Base-by-base conservation (phyloP, 1,140 invertebrate genomes). In the Probaryconus sp. region DNA sequence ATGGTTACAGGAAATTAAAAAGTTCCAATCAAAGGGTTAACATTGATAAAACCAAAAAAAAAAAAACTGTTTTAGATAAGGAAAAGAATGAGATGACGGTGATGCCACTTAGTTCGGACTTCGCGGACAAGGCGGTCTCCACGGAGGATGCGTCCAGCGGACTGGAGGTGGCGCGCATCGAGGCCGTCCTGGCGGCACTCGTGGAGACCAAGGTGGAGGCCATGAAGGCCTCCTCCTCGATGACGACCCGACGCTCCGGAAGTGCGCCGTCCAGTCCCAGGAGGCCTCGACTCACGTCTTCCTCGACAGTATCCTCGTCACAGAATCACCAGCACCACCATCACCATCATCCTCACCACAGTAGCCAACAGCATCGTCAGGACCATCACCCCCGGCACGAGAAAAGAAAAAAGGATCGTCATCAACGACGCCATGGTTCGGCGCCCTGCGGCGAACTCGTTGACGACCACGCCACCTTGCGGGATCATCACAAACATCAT, bases 41-140 rank as follows among this genome's bases (percentile, higher is more conserved):
- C n/a, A n/a, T n/a, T n/a, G n/a, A n/a, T n/a, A n/a, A n/a, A n/a
- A n/a, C n/a, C n/a, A n/a, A n/a, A n/a, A n/a, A n/a, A n/a, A n/a
- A n/a, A n/a, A n/a, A n/a, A n/a, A n/a, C n/a, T n/a, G n/a, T 10
- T 35, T 35, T 10, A 73, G 70, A 67, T 18, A 55, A 35, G 17
- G 26, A 24, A 30, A 35, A 60, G 33, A 53, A 65, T 69, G 78
- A 78, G 63, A 85, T 87, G 86, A 86, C 85, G 79, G 85, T 86
- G 63, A 86, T 85, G 84, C 86, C 83, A 79, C 77, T 85, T 63
- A 83, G 79, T 61, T 79, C 78, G 71, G 83, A 91, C 87, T 89
- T 90, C 81, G 90, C 90, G 83, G 91, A 92, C 88, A 92, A 92
- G 84, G 90, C 91, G 72, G 91, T 92, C 58, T 92, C 91, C 76